Evolutionary conservation across 2,888 invertebrate species (phyloP), one percentile per base, ranked within the genome.

Genomic region (Scaptomyza polygonia): DNA sequence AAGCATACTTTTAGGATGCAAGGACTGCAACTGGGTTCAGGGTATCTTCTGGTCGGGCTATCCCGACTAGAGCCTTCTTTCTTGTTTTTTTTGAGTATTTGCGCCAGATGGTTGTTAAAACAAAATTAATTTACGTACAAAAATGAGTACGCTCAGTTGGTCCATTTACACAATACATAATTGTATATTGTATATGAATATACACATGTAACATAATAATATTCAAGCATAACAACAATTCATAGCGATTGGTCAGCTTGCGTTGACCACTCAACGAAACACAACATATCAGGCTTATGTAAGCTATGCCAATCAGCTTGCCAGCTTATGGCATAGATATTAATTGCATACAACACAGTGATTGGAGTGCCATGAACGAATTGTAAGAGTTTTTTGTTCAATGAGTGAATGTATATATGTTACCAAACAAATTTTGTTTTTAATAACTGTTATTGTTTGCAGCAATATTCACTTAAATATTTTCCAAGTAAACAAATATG

Each of bases 271-370:
- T 83, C 65, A 47, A 64, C 66, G 56, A 77, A 77, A 67, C 81
- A 72, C 73, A 70, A 44, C 65, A 69, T 79, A 77, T 67, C 16
- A 36, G 56, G 51, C 54, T 83, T 83, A 83, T 83, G 76, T 86
- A 83, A 83, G 72, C 57, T 56, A 79, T 78, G 72, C 85, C 85
- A 82, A 82, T 82, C 85, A 75, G 67, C 54, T 65, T 67, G 56
- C 63, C 40, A 66, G 79, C 84, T 81, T 81, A 76, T 84, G 79
- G 67, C 82, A 82, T 54, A 75, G 77, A 85, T 82, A 82, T 82
- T 82, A 82, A 85, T 82, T 82, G 79, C 82, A 72, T 63, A 74
- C 66, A 77, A 59, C 65, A 67, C 49, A 62, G 55, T 45, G 59
- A 47, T 57, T 78, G 54, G 67, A 84, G 71, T 79, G 72, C 69